Evolutionary conservation across 1,140 invertebrate species (phyloP).

Genomic region (Lepidurus couesii): DNA sequence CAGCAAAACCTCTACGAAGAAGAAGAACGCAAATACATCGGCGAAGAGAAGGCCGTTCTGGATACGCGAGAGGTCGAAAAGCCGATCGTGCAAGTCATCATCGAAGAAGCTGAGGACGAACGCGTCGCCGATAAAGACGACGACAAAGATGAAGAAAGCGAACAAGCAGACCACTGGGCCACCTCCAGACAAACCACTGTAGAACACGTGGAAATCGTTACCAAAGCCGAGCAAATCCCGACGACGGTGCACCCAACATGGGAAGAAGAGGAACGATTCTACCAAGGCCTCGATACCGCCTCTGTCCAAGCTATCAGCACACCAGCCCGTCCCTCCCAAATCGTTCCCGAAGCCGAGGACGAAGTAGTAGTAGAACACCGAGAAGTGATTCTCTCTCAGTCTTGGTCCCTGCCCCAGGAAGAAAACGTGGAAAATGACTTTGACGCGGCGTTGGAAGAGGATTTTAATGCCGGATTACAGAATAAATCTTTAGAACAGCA

Average conservation of each 20-base stretch:
- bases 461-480: slow-evolving; percentile 17
- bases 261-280: slow-evolving; percentile 30
- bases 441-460: slow-evolving; percentile 26
- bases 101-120: not conserved
- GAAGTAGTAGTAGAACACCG: slow-evolving; percentile 22
- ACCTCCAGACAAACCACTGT: slow-evolving; percentile 29
- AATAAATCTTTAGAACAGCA: slow-evolving; percentile 27
- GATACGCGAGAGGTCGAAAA: slow-evolving; percentile 32
- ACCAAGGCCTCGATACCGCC: slow-evolving; percentile 7
- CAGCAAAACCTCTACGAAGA: not conserved
- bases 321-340: not conserved
- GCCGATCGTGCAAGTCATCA: slow-evolving; percentile 6
- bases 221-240: slow-evolving; percentile 24
- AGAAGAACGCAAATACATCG: slow-evolving; percentile 23
- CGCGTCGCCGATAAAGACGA: not conserved
- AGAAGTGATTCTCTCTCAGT: slow-evolving; percentile 24
- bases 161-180: slow-evolving; percentile 25
- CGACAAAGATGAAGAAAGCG: slow-evolving; percentile 11
- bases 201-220: slow-evolving; percentile 29
- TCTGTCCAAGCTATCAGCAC: not conserved
- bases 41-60: slow-evolving; percentile 32
- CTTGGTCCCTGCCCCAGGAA: slow-evolving; percentile 29
- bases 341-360: slow-evolving; percentile 43
- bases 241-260: not conserved
- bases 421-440: slow-evolving; percentile 30